Evolutionary conservation across 2,888 invertebrate species (phyloP), one percentile per base, ranked within the genome.

Genomic region (Beris morrisii): DNA sequence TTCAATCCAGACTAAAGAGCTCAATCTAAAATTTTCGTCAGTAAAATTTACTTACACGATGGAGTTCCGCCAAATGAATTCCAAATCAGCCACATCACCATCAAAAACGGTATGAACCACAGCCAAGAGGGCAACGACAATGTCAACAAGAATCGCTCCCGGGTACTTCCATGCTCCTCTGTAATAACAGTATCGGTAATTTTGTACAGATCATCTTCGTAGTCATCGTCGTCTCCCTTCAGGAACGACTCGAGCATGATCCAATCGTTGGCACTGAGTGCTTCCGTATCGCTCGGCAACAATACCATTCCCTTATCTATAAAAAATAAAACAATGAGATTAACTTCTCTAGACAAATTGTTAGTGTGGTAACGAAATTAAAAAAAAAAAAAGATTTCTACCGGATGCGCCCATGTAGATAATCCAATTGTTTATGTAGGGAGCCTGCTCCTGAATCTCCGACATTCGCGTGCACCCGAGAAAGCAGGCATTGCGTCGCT

Each of bases 391-490:
- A n/a, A n/a, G n/a, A n/a, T n/a, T 13, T 48, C 1, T 6, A 64
- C 64, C 56, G 13, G 64, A 64, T 44, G 57, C 57, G 3, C 65
- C 65, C 57, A 57, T 65, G 44, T 46, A 65, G 22, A 57, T 65
- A 5, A 52, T 52, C 57, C 57, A 65, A 32, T 57, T 50, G 44
- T 57, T 57, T 12, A 65, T 50, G 32, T 57, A 65, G 28, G 65
- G 65, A 43, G 65, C 65, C 6, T 57, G 57, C 13, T 58, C 50
- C 22, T 65, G 65, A 6, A 65, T 57, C n/a, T 65, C 53, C 5
- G 32, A 50, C 65, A 65, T 65, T 38, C 43, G 9, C 22, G 48
- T 12, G 15, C 65, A 65, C 11, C 65, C 65, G n/a, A 45, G 4
- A 32, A 57, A 57, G 31, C 65, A 65, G n/a, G 57, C 57, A 31